Conservation (phyloP, 2,113 vertebrate genomes). For the Chlorocebus sabaeus region DNA sequence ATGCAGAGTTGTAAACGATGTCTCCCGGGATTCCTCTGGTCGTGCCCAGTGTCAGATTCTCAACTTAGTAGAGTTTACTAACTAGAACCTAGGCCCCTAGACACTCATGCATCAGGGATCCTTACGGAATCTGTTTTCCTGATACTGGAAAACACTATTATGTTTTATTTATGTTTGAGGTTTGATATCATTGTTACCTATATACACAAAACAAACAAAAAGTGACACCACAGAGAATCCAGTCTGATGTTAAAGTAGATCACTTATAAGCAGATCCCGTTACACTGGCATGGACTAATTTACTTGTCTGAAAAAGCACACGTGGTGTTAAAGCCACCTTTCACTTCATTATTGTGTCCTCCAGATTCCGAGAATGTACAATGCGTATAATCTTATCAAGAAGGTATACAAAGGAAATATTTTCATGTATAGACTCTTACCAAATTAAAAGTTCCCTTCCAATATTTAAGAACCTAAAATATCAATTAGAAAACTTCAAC, state of each 20-base stretch:
- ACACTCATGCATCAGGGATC: neutral
- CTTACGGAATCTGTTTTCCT: neutral
- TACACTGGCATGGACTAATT: neutral
- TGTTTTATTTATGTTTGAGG: neutral
- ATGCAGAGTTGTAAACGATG: neutral
- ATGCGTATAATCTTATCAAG: neutral
- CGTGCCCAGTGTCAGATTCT: neutral
- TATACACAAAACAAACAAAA: neutral
- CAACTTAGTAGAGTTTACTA: neutral
- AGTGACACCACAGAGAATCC: neutral
- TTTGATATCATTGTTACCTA: neutral
- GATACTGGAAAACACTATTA: neutral
- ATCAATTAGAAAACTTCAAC: neutral
- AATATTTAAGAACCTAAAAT: neutral
- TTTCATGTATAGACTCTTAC: neutral
- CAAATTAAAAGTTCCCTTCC: neutral
- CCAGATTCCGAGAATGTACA: neutral
- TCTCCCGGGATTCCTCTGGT: neutral
- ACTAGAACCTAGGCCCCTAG: neutral
- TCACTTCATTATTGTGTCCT: neutral
- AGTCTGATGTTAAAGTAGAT: neutral
- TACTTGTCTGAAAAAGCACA: neutral
- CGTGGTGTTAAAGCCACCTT: neutral
- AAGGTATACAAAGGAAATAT: neutral
- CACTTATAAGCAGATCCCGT: neutral